Evolutionary conservation across 2,888 invertebrate species (phyloP), one percentile per base, ranked within the genome.

Genomic region (Subacronicta megacephala): DNA sequence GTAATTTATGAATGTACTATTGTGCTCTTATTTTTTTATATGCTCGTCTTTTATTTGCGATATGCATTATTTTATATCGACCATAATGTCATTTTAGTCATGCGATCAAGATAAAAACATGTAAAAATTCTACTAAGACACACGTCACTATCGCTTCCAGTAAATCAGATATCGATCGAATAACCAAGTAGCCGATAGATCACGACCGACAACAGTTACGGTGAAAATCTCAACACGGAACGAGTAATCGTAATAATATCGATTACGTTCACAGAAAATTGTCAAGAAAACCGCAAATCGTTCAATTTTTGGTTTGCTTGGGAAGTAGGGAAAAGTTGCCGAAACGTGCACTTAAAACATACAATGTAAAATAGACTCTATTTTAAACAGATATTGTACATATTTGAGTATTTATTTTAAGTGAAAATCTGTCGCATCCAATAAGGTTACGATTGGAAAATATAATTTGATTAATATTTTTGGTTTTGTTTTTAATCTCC

Each of bases 161-260:
- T 53, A 12, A 37, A 43, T 42, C 18, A 46, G 40, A 70, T 66
- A 75, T 74, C 68, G 26, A 38, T 16, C 23, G 44, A 60, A 23
- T 17, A 41, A 54, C 60, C 42, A 69, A 72, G 64, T 62, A 61
- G 65, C 58, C 69, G 83, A 82, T 82, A 86, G 77, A 87, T 82
- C 86, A 83, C 81, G 79, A 75, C 63, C 52, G 47, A 67, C 62
- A 66, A 60, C 61, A 44, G 64, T 76, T 75, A 64, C 75, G 79
- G 83, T 82, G 87, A 88, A 87, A 83, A 75, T 77, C 72, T 63
- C 56, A 46, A 64, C 61, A 52, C 62, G 65, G 77, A 75, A 74
- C 72, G 69, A 77, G 78, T 73, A 79, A 78, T 75, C 65, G 73
- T 77, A 81, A 78, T 75, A 78, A 72, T 72, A 77, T 64, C 65